phyloP scores from a whole-genome alignment of 1,140 invertebrate genomes.

The Charaxes varanes region DNA sequence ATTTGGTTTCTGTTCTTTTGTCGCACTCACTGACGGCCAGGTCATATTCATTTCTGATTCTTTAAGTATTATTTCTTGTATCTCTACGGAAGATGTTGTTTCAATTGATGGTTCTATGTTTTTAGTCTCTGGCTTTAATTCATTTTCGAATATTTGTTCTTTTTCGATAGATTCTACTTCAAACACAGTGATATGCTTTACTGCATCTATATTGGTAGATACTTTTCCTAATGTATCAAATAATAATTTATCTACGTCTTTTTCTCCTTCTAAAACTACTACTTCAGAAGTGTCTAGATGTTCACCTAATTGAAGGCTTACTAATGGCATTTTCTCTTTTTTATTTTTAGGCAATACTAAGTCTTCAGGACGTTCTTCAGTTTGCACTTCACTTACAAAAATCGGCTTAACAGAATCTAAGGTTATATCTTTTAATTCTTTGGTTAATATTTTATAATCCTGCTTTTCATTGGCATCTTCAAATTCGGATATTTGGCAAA shows the following conservation, averaged over 20 bases:
- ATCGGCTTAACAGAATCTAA: conserved; percentile 36
- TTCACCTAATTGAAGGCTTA: conserved; percentile 33
- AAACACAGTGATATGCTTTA: conserved; percentile 31
- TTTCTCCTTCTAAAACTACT: conserved; percentile 29
- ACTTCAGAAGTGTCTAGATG: conserved; percentile 36
- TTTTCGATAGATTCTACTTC: conserved; percentile 35
- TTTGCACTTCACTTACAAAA: conserved; percentile 26
- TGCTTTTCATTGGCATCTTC: conserved; percentile 19
- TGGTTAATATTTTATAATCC: conserved; percentile 12
- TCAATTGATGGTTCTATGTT: conserved; percentile 23
- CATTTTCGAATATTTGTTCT: conserved; percentile 25
- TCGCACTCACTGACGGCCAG: conserved; percentile 8
- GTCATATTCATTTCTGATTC: conserved; percentile 30
- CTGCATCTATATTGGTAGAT: conserved; percentile 19
- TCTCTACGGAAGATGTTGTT: conserved; percentile 29
- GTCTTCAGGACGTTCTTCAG: conserved; percentile 32
- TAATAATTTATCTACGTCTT: conserved; percentile 1
- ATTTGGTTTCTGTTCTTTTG: conserved; percentile 24
- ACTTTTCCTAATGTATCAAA: conserved; percentile 13
- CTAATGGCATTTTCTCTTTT: conserved; percentile 18
- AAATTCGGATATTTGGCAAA: conserved; percentile 29
- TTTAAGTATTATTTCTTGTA: conserved; percentile 37
- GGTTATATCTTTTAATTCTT: conserved; percentile 26
- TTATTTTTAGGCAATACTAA: conserved; percentile 17
- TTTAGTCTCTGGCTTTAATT: conserved; percentile 7